Conservation (phyloP, 1,140 invertebrate species). For the Harpegnathos saltator region DNA sequence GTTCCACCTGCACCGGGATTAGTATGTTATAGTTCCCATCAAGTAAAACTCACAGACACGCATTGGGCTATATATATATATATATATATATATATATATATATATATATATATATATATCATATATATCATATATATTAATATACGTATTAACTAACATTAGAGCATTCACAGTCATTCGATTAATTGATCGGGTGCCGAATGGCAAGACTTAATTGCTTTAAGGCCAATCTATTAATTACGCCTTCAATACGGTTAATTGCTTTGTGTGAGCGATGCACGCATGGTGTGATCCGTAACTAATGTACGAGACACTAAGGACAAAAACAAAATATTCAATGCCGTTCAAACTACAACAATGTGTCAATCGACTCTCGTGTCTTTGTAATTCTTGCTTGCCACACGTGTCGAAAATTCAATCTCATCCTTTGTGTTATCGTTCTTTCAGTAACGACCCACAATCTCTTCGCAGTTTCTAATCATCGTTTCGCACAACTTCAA, state of each 20-base stretch:
- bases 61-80: conserved; percentile 24
- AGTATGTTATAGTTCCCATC: conserved; percentile 83
- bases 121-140: conserved; percentile 23
- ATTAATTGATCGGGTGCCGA: neutral
- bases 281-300: neutral
- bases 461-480: neutral
- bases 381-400: conserved; percentile 1
- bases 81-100: conserved; percentile 29
- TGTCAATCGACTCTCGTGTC: neutral
- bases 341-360: too few relatives aligned
- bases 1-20: conserved; percentile 85
- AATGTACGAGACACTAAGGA: neutral
- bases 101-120: conserved; percentile 35
- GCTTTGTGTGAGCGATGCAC: conserved; percentile 13
- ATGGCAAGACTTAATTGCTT: neutral
- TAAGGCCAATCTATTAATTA: conserved; percentile 15
- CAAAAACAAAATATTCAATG: too few relatives aligned
- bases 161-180: conserved; percentile 19
- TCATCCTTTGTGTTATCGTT: neutral
- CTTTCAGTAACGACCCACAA: neutral
- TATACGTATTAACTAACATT: conserved; percentile 20
- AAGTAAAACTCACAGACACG: conserved; percentile 60
- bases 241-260: conserved; percentile 18
- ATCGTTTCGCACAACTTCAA: neutral
- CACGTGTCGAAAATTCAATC: neutral